Percentiles rank a stretch among this genome's conserved stretches.
phyloP scores from a whole-genome alignment of 2,888 invertebrate genomes.

The Corythucha ciliata region DNA sequence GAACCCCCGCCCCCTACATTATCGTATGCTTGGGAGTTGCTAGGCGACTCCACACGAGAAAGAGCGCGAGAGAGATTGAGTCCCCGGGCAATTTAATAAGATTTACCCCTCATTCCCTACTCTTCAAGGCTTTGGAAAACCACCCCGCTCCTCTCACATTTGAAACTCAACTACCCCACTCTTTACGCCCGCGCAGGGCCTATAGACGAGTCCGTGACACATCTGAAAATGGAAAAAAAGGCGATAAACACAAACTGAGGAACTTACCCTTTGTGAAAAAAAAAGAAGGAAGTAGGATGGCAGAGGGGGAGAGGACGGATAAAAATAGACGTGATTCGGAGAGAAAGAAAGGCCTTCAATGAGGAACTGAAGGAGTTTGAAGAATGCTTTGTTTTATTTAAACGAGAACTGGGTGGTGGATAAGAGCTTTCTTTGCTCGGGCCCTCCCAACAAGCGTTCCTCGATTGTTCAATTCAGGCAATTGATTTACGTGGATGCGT shows the following conservation, averaged over 20 bases:
- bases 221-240: slow-evolving; percentile 34
- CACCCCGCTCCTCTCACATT: slow-evolving; percentile 1
- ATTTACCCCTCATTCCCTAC: slow-evolving; percentile 30
- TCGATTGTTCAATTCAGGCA: too few relatives aligned
- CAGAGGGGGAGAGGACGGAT: slow-evolving; percentile 12
- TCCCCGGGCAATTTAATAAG: slow-evolving; percentile 33
- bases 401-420: too few relatives aligned
- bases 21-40: too few relatives aligned
- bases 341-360: neutral
- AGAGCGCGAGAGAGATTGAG: slow-evolving; percentile 21
- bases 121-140: too few relatives aligned
- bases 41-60: slow-evolving; percentile 26
- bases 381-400: too few relatives aligned
- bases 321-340: slow-evolving; percentile 4
- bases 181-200: neutral
- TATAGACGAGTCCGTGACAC: slow-evolving; percentile 14
- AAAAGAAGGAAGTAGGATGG: slow-evolving; percentile 9
- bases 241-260: slow-evolving; percentile 31
- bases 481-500: too few relatives aligned
- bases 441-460: too few relatives aligned
- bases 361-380: neutral
- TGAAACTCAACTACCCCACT: neutral
- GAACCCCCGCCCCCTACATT: too few relatives aligned
- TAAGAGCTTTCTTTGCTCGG: too few relatives aligned
- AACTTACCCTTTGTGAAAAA: neutral